Evolutionary conservation across 2,113 vertebrate genomes (phyloP), one percentile per base, ranked within the genome.

Genomic region (Monopterus albus): DNA sequence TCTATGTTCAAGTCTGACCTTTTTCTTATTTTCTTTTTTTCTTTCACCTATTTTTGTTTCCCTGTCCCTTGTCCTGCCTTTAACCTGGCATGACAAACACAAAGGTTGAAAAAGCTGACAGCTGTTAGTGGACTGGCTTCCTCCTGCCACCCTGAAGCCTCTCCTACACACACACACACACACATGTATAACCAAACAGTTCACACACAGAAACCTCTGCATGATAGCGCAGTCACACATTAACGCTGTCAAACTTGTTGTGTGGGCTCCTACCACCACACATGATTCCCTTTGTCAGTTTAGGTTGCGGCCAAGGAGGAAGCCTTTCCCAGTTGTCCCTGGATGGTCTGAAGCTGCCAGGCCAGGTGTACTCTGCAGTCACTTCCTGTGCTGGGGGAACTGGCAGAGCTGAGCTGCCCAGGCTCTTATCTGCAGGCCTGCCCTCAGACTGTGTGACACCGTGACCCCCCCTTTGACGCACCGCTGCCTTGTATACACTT

Each of bases 331-430:
- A 52, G 76, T 84, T 63, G 58, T 82, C 78, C 60, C 71, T 70
- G 80, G 50, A 62, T 59, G 76, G 66, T 81, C 65, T 73, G 76
- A 50, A 84, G 72, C 85, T 86, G 90, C 87, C 86, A 85, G 53
- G 55, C 71, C 79, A 83, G 86, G 84, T 88, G 87, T 87, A 79
- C 78, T 88, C 62, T 83, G 81, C 84, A 88, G 83, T 89, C 88
- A 85, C 77, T 89, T 79, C 65, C 72, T 77, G 73, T 14, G 39
- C 73, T 15, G 10, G 23, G 68, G 58, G 71, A 51, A 46, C 20
- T 5, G 26, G 40, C 68, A 6, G 6, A 56, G 67, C 72, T 12
- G 11, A 73, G 63, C 35, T 31, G 62, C 39, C 61, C 42, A 0
- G 55, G 47, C 62, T 28, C 66, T 62, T 72, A 76, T 78, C 76